Conservation (phyloP, 2,797 vertebrate genomes). For the Podargus strigoides region DNA sequence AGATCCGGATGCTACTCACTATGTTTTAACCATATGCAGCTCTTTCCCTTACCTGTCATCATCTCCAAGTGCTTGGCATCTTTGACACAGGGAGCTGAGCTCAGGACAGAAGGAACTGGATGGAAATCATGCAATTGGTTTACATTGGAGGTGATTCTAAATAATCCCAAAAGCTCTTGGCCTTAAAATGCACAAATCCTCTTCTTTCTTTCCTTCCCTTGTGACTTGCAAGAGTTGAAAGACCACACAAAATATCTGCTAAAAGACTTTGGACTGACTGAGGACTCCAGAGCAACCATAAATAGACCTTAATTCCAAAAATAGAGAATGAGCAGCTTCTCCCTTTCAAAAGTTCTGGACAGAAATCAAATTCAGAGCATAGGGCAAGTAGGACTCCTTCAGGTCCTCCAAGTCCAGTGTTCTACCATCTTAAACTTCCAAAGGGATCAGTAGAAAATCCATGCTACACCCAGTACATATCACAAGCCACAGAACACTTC, state of each 20-base stretch:
- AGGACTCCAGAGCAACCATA: neutral
- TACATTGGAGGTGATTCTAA: constrained; percentile 37
- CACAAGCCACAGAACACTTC: neutral
- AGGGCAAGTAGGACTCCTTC: neutral
- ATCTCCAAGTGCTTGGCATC: constrained; percentile 25
- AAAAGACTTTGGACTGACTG: constrained; percentile 8
- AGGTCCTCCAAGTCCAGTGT: neutral
- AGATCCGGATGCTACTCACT: neutral
- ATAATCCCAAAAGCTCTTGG: neutral
- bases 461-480: neutral
- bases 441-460: neutral
- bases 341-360: neutral
- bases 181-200: neutral
- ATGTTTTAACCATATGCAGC: constrained; percentile 14
- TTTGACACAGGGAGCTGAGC: neutral
- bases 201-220: neutral
- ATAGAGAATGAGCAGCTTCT: constrained; percentile 36
- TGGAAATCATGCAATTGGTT: neutral
- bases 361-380: neutral
- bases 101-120: neutral
- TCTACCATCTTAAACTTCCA: neutral
- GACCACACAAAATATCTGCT: constrained; percentile 43
- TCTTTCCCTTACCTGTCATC: constrained; percentile 45
- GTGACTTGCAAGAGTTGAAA: constrained; percentile 12
- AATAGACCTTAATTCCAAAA: constrained; percentile 15